Evolutionary conservation across 2,797 vertebrate species (phyloP), one percentile per base, ranked within the genome.

Genomic region (Poecilia wingei): DNA sequence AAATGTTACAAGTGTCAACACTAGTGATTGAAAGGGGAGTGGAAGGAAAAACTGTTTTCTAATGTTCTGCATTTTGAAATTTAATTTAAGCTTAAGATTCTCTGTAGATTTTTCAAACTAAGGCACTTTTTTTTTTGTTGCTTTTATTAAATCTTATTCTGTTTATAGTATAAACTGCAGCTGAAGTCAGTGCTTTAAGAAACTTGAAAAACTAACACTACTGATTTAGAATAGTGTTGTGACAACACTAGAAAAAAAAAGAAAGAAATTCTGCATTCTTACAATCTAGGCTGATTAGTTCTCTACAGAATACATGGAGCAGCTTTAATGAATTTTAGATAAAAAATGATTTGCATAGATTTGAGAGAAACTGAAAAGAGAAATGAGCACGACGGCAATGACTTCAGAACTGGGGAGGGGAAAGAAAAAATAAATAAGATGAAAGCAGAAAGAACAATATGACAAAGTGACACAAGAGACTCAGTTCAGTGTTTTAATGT

Each of bases 401-500:
- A 18, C 53, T 66, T 75, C 59, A 41, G 66, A 82, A 68, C 12
- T 10, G 61, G 61, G 49, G 49, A 8, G 2, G 20, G 2, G 20
- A 7, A 20, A 45, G 10, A 45, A 2, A 25, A 22, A 3, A 22
- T n/a, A 22, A 78, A 20, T 3, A 74, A 83, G 41, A 78, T 61
- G 20, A 43, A 45, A 36, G 45, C 79, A 75, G 7, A 64, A 68
- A 68, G 20, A 68, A 68, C 33, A 22, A 39, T 39, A 39, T 22
- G 8, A 86, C 8, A 82, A 75, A 80, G 66, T 18, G 51, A 84
- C 49, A 74, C 16, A 6, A 76, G 57, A 86, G 70, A 76, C 12
- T 92, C 14, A 86, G 79, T 78, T 90, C n/a, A 78, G 90, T 89
- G 85, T 82, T 94, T 95, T 95, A 94, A 92, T 94, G 93, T 49